Base-by-base conservation (phyloP, 1,140 invertebrate species). In the Argopecten irradians region DNA sequence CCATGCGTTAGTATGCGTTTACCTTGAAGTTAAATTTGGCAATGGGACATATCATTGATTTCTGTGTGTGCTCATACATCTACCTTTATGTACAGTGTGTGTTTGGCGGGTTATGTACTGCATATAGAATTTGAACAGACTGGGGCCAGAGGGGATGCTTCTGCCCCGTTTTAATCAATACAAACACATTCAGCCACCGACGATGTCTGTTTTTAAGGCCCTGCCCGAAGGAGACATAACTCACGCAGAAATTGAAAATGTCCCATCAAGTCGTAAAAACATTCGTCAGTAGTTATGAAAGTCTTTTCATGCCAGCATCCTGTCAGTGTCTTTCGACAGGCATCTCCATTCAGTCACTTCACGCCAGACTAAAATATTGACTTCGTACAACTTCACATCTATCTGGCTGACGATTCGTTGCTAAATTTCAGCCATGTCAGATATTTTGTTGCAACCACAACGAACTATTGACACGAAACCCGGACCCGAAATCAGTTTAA, bases 221-320 rank as follows among this genome's bases (percentile, higher is more conserved):
- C 22, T 71, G 55, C 55, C 55, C 55, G n/a, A 5, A 71, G 55
- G 55, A n/a, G 55, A 71, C 55, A 71, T 71, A 71, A 71, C 55
- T 71, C 55, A 71, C n/a, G 55, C 28, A n/a, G 55, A 71, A 71
- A 71, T 71, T 71, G 55, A 71, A 71, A 71, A 71, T 71, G 55
- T 71, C 55, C 55, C 19, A 71, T 71, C 55, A 71, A 28, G 55
- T 28, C 55, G 55, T 71, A 71, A 71, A 71, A 71, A 71, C n/a
- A 71, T 71, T 71, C 55, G 55, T 71, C 55, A 71, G 55, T n/a
- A n/a, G 55, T 71, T 71, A 71, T 71, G 55, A 71, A 28, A 71
- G 55, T 71, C 55, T 71, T 71, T 71, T n/a, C 55, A 28, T 71
- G 55, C 55, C 55, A 71, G 55, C 55, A n/a, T n/a, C 55, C 55